Evolutionary conservation across 2,888 invertebrate genomes (phyloP).

Genomic region (Palloptera scutellata): DNA sequence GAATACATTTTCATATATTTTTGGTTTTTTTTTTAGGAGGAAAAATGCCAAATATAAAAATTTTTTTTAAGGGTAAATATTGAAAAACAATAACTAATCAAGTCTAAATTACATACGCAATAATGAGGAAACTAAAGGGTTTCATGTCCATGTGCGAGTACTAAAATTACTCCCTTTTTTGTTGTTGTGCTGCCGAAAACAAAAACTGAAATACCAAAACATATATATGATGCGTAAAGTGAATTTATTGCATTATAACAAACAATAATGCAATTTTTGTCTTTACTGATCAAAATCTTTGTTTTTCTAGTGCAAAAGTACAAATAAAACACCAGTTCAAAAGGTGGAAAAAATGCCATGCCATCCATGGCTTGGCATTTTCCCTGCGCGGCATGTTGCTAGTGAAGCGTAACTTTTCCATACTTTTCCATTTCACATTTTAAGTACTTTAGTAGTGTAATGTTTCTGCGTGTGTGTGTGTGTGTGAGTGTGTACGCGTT

Average conservation of each 20-base stretch:
- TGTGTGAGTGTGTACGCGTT: no score
- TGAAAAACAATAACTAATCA: slow-evolving; percentile 12
- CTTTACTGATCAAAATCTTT: background rate
- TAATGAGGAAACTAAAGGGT: no score
- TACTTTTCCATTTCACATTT: background rate
- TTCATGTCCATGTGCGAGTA: background rate
- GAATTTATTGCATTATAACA: slow-evolving; percentile 1
- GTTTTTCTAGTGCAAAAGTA: background rate
- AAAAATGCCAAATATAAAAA: no score
- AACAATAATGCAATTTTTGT: slow-evolving; percentile 9
- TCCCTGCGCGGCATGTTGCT: background rate
- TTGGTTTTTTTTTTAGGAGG: background rate
- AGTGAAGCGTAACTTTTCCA: slow-evolving; percentile 7
- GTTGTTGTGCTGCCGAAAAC: background rate
- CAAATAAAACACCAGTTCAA: no score
- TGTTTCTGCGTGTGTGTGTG: no score
- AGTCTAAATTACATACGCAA: background rate
- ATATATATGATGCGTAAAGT: slow-evolving; percentile 12
- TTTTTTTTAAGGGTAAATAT: background rate
- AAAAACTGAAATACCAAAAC: slow-evolving; percentile 4
- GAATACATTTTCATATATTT: background rate
- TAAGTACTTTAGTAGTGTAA: background rate
- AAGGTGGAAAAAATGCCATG: no score
- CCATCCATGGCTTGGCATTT: no score
- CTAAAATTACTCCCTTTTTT: background rate